Conservation (phyloP, 2,888 invertebrate genomes). For the Amphipoea oculea region DNA sequence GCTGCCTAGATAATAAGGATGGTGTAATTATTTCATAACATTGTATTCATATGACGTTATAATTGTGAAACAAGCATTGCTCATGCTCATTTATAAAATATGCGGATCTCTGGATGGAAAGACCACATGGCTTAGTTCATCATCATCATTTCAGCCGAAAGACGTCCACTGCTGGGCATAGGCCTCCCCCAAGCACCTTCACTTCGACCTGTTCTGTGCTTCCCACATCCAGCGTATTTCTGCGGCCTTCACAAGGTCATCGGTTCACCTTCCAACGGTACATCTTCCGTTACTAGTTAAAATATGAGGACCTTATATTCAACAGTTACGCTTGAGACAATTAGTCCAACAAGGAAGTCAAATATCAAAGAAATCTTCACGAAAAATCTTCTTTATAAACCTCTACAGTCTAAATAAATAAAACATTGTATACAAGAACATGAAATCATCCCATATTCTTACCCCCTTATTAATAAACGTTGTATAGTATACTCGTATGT, state of each 20-base stretch:
- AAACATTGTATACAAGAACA: constrained; percentile 11
- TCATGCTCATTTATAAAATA: constrained; percentile 11
- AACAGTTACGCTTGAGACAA: not conserved
- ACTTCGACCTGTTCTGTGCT: too few species aligned
- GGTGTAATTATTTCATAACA: constrained; percentile 54
- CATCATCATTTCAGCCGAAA: too few species aligned
- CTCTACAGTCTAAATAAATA: constrained; percentile 21
- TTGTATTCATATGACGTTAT: constrained; percentile 29
- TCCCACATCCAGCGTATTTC: too few species aligned
- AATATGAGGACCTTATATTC: too few species aligned
- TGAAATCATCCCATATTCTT: constrained; percentile 42
- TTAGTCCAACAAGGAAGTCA: not conserved
- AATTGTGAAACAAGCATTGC: constrained; percentile 32
- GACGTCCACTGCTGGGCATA: too few species aligned
- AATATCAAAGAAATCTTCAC: not conserved
- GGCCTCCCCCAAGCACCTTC: too few species aligned
- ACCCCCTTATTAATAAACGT: too few species aligned
- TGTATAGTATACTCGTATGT: too few species aligned
- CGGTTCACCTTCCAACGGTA: too few species aligned
- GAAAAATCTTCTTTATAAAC: not conserved
- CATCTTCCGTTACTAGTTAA: too few species aligned
- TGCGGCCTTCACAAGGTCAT: too few species aligned
- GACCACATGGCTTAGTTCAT: not conserved
- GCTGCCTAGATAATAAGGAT: constrained; percentile 32
- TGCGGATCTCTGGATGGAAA: not conserved